Percentiles rank a stretch among this genome's conserved stretches.
phyloP scores from a whole-genome alignment of 2,888 invertebrate species.

The Cheilosia urbana region DNA sequence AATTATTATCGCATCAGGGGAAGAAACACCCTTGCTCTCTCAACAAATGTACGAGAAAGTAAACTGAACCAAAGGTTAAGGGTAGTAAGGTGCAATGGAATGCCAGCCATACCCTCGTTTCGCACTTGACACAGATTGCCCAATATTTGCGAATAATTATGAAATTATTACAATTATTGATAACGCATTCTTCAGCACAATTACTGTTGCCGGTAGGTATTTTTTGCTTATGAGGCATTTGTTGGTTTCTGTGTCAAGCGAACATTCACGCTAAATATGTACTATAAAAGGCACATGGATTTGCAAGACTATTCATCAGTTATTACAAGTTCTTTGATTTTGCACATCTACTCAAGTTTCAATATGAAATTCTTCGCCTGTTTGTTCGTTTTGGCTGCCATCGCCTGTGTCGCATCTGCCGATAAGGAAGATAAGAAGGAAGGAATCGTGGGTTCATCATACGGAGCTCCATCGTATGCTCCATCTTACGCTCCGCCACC shows the following conservation, averaged over 20 bases:
- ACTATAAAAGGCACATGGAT: conserved; percentile 48
- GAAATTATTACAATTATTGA: not conserved
- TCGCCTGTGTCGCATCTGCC: conserved; percentile 78
- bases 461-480: conserved; percentile 75
- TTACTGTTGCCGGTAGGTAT: not conserved
- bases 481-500: conserved; percentile 63
- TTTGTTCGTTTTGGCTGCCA: conserved; percentile 77
- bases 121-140: conserved; percentile 31
- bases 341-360: conserved; percentile 24
- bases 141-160: not conserved
- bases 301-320: conserved; percentile 36
- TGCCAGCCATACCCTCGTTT: conserved; percentile 27
- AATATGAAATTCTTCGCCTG: conserved; percentile 80
- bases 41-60: conserved; percentile 16
- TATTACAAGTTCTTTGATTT: conserved; percentile 49
- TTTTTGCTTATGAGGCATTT: conserved; percentile 9
- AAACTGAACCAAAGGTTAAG: conserved; percentile 43
- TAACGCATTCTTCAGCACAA: conserved; percentile 14
- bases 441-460: conserved; percentile 52
- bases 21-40: conserved; percentile 5
- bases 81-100: conserved; percentile 48
- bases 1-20: conserved; percentile 6
- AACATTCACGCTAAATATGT: not conserved
- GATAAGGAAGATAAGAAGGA: conserved; percentile 65
- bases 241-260: not conserved